Base-by-base conservation (phyloP, 2,113 vertebrate genomes). In the Pseudopodoces humilis region DNA sequence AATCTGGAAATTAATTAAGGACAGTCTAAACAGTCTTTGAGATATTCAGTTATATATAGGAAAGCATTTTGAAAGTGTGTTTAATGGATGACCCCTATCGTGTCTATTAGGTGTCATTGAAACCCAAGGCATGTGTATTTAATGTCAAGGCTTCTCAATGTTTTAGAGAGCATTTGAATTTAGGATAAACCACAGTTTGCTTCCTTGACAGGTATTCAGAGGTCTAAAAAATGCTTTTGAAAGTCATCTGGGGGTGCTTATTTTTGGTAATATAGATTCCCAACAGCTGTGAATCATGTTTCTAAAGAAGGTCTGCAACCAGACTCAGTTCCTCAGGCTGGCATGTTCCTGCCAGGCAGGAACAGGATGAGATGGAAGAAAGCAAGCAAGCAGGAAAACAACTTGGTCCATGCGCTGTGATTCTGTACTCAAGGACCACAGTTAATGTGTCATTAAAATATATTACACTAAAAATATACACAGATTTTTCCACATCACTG, bases 361-460 rank as follows among this genome's bases (percentile, higher is more conserved):
- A 56, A 33, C 0, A 4, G 65, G 58, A 31, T 0, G 0, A 82
- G 52, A 46, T 0, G 3, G 39, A 68, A 65, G 21, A 4, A 84
- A 83, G 24, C 13, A 64, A 62, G 21, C 5, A 84, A 81, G 55
- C 39, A 81, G 60, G n/a, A 39, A 39, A 39, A 39, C 37, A 39
- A 39, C 9, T 21, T 71, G 33, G 64, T 77, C 86, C 43, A 11
- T 72, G 17, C 46, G 43, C 13, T 77, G n/a, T 82, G 41, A 64
- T 82, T 53, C 31, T 68, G 3, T 78, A 49, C 22, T 47, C 46
- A 82, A 80, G 59, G 43, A 80, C 20, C 39, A 60, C 3, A 11
- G 11, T 67, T 76, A 84, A 79, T 30, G 13, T 62, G 49, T 82
- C 86, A 84, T 52, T 94, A 84, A 86, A 95, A 72, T 15, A 58